Percentiles rank a stretch among this genome's conserved stretches.
These are phyloP conservation scores for Siderastrea siderea DNA, from an alignment of 92 coral and sea anemone genomes.

Conservation along the genomic window DNA sequence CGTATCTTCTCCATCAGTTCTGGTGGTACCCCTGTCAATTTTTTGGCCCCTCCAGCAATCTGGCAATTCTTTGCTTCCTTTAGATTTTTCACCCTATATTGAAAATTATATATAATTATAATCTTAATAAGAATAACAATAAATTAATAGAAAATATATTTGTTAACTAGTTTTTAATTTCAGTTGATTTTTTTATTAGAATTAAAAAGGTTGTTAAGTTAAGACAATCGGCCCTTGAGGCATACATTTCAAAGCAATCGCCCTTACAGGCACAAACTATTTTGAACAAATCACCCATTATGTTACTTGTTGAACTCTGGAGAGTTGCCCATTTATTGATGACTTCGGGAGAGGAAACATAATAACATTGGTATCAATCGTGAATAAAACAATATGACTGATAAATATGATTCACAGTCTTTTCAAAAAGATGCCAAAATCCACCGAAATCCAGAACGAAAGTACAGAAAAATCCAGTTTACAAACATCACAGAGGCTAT, in stretches of 20 bases:
- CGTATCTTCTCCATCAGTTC: slow-evolving; percentile 35
- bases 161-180: not conserved
- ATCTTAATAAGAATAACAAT: not conserved
- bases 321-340: not conserved
- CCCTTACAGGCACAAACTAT: not conserved
- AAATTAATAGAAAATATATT: not conserved
- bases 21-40: slow-evolving; percentile 38
- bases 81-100: slow-evolving; percentile 48
- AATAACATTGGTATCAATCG: too few species aligned
- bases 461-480: not conserved
- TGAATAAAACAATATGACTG: not conserved
- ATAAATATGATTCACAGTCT: not conserved
- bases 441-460: not conserved
- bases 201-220: too few species aligned
- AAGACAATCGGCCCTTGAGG: not conserved
- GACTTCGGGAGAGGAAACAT: not conserved
- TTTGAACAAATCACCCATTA: too few species aligned
- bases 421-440: not conserved
- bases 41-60: slow-evolving; percentile 66
- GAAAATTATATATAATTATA: not conserved
- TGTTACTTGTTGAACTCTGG: not conserved
- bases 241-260: not conserved
- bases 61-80: slow-evolving; percentile 60
- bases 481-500: not conserved
- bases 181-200: not conserved